phyloP scores from a whole-genome alignment of 2,888 invertebrate genomes.

The Chrysolina haemoptera region DNA sequence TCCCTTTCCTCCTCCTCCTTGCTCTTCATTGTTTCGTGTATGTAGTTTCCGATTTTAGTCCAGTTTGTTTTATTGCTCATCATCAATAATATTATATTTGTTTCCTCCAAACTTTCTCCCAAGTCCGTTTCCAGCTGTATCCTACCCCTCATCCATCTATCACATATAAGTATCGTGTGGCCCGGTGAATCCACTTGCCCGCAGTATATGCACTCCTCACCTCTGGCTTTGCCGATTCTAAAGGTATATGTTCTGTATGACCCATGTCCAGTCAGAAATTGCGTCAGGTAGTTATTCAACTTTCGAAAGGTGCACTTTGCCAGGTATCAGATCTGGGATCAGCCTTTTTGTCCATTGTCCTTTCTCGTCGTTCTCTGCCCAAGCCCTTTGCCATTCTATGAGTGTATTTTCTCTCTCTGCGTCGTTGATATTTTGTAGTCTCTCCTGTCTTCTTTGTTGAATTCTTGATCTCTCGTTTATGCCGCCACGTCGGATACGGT shows the following conservation, averaged over 20 bases:
- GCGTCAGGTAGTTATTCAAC: not conserved
- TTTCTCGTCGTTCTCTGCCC: not conserved
- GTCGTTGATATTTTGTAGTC: not conserved
- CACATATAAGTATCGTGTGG: not conserved
- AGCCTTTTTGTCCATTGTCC: not conserved
- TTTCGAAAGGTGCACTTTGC: not conserved
- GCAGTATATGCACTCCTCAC: too few species aligned
- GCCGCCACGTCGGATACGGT: slow-evolving; percentile 32
- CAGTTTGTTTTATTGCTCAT: not conserved
- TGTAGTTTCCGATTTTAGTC: not conserved
- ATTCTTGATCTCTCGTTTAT: slow-evolving; percentile 28
- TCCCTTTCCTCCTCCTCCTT: not conserved
- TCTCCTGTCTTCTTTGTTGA: not conserved
- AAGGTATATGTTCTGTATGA: not conserved
- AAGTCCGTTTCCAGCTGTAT: not conserved
- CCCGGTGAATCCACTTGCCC: not conserved
- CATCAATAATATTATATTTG: not conserved
- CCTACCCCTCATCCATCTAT: not conserved
- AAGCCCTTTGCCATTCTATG: not conserved
- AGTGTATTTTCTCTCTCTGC: not conserved
- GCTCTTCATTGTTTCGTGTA: not conserved
- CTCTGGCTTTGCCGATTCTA: not conserved
- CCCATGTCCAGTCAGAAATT: slow-evolving; percentile 27
- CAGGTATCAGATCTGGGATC: not conserved
- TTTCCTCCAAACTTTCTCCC: not conserved